Percentiles rank a stretch among this genome's conserved stretches.
Evolutionary conservation across 2,888 invertebrate species (phyloP).

Genomic region (Rotaria magnacalcarata): DNA sequence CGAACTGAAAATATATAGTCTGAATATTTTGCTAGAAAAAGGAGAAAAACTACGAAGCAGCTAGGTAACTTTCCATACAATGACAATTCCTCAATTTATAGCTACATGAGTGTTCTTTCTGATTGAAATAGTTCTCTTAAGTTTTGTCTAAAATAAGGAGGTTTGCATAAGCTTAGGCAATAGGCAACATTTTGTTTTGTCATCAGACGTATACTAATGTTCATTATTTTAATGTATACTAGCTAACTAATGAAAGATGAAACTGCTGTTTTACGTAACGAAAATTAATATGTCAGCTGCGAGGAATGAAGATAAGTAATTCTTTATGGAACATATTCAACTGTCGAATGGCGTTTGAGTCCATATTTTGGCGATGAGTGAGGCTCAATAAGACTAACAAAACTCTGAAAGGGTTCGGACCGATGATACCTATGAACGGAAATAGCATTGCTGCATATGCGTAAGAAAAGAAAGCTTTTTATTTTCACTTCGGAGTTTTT

Average conservation of each 20-base stretch:
- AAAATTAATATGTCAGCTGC: neutral
- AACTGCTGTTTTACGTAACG: neutral
- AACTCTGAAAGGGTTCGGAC: too few species aligned
- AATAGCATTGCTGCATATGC: too few species aligned
- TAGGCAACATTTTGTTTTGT: neutral
- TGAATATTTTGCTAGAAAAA: neutral
- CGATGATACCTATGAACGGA: too few species aligned
- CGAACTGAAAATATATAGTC: neutral
- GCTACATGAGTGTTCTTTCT: neutral
- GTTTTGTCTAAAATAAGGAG: neutral
- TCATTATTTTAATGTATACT: neutral
- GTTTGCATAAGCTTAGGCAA: neutral
- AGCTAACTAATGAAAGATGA: neutral
- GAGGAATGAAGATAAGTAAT: too few species aligned
- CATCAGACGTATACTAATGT: neutral
- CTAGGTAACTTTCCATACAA: too few species aligned
- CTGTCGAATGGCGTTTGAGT: too few species aligned
- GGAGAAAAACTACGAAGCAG: neutral
- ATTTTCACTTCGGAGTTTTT: too few species aligned
- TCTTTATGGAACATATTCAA: too few species aligned
- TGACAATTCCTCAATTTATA: neutral
- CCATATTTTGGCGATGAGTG: too few species aligned
- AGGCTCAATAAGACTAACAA: too few species aligned
- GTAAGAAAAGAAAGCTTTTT: too few species aligned
- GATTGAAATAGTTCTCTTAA: neutral